Evolutionary conservation across 2,113 vertebrate species (phyloP).

Genomic region (Rhipidura dahli): DNA sequence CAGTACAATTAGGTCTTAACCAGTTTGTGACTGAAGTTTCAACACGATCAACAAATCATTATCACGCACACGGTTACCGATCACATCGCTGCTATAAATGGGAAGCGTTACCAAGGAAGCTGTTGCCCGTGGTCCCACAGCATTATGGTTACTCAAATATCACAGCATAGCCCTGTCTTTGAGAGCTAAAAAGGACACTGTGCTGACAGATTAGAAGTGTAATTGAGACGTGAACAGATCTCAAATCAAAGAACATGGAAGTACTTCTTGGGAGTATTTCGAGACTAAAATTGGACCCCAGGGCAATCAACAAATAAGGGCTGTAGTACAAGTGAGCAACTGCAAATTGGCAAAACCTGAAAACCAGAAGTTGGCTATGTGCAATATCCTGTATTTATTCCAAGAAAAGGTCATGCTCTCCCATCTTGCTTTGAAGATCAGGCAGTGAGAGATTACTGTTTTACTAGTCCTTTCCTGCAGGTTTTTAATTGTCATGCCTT

Average conservation of each 20-base stretch:
- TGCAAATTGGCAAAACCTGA: slow-evolving; percentile 4
- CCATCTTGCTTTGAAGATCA: slow-evolving; percentile 32
- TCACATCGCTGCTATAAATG: background rate
- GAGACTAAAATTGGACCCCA: background rate
- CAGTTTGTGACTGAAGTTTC: background rate
- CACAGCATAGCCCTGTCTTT: background rate
- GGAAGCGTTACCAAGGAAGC: background rate
- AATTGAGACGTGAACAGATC: background rate
- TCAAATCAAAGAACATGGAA: slow-evolving; percentile 1
- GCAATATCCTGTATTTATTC: background rate
- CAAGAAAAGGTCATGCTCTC: slow-evolving; percentile 32
- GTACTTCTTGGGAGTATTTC: background rate
- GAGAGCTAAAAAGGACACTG: background rate
- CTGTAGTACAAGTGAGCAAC: background rate
- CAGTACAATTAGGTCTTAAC: background rate
- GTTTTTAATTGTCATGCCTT: slow-evolving; percentile 1
- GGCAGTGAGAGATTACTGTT: background rate
- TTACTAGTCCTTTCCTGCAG: background rate
- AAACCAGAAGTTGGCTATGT: background rate
- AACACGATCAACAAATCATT: background rate
- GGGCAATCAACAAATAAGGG: background rate
- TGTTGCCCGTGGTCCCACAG: background rate
- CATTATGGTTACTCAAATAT: background rate
- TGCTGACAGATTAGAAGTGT: background rate
- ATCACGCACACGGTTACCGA: background rate